These are phyloP conservation scores for Drosophila pseudotalamancana DNA, from an alignment of 2,888 invertebrate species.

Conservation along the genomic window DNA sequence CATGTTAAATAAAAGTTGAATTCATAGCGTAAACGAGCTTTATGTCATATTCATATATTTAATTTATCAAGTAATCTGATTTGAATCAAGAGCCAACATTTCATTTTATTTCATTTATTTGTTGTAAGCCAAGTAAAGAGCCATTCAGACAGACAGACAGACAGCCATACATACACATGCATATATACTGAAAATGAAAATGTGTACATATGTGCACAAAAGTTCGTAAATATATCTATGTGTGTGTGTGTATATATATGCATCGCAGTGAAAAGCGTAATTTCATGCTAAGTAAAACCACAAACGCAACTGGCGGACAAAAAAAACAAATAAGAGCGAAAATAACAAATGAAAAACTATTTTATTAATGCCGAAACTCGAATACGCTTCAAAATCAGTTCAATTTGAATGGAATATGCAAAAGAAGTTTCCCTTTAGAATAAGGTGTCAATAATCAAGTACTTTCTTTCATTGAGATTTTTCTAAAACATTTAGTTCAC, in stretches of 20 bases:
- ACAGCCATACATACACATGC: neutral
- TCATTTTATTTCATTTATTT: neutral
- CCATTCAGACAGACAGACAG: neutral
- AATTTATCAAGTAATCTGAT: conserved; percentile 2
- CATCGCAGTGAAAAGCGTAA: conserved; percentile 15
- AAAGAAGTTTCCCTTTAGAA: too few species aligned
- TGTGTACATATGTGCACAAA: too few species aligned
- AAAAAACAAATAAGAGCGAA: neutral
- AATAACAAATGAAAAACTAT: conserved; percentile 16
- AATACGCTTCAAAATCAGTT: neutral
- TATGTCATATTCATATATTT: neutral
- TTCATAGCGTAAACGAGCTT: neutral
- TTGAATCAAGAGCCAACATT: neutral
- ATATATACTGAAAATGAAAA: too few species aligned
- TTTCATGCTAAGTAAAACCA: conserved; percentile 50
- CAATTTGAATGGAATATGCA: neutral
- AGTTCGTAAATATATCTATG: neutral
- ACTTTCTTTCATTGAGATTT: too few species aligned
- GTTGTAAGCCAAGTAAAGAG: neutral
- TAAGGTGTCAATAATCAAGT: too few species aligned
- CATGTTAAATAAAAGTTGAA: neutral
- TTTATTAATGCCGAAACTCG: neutral
- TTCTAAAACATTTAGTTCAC: too few species aligned
- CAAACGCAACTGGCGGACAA: conserved; percentile 49
- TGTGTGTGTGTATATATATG: neutral